These are phyloP conservation scores for Bufotes viridis DNA, from an alignment of 2,797 vertebrate species.

Conservation along the genomic window DNA sequence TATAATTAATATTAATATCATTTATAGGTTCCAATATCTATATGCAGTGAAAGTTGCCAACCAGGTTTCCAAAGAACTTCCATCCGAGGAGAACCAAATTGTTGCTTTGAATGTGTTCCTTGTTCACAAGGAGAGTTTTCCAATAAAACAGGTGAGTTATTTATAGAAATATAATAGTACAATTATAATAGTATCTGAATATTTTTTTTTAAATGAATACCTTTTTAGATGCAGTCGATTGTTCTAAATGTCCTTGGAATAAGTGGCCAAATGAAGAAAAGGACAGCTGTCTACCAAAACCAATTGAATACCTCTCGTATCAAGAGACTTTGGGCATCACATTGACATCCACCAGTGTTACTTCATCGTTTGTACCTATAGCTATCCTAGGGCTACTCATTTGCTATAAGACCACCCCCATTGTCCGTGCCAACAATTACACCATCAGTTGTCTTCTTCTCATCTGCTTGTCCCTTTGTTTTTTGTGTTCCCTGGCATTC, in stretches of 20 bases:
- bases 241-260: conserved; percentile 46
- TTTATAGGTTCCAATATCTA: conserved; percentile 77
- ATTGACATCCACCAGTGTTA: conserved; percentile 24
- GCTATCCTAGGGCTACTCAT: conserved; percentile 43
- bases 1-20: not conserved
- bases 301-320: conserved; percentile 40
- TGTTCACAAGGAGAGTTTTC: conserved; percentile 66
- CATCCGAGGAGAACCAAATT: conserved; percentile 59
- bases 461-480: conserved; percentile 40
- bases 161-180: not conserved
- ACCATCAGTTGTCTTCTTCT: conserved; percentile 51
- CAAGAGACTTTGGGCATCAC: conserved; percentile 45
- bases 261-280: conserved; percentile 36
- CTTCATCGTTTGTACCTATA: conserved; percentile 38
- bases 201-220: not conserved
- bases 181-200: not conserved
- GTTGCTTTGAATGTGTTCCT: conserved; percentile 67
- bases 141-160: conserved; percentile 57
- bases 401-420: conserved; percentile 18
- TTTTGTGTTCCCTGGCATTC: conserved; percentile 46
- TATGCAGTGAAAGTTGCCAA: conserved; percentile 75
- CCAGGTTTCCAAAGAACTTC: conserved; percentile 64
- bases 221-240: conserved; percentile 28
- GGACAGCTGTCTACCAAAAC: conserved; percentile 45
- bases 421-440: conserved; percentile 57